These are phyloP conservation scores for Marasmarcha lunaedactyla DNA, from an alignment of 2,888 invertebrate species.

Conservation along the genomic window DNA sequence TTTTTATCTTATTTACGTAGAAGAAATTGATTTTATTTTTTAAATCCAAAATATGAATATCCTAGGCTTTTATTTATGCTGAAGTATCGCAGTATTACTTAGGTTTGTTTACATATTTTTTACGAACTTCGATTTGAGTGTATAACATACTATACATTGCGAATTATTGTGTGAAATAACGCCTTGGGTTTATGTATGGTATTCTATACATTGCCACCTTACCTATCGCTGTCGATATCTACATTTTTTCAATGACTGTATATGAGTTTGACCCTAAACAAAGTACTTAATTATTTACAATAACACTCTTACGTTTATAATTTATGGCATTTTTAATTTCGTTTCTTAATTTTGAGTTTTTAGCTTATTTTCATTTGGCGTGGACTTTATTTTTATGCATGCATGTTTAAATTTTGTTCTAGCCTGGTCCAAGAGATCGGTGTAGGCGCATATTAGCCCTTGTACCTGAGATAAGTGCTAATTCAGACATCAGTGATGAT, in stretches of 20 bases:
- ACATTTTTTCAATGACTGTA: not conserved
- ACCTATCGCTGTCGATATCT: not conserved
- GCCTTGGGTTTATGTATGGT: not conserved
- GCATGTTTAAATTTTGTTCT: not conserved
- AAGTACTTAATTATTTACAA: not conserved
- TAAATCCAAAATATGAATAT: not conserved
- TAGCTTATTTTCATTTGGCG: no score
- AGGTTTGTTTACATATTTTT: not conserved
- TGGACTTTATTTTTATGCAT: not conserved
- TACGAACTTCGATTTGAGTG: not conserved
- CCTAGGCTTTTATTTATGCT: not conserved
- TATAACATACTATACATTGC: not conserved
- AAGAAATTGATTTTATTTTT: not conserved
- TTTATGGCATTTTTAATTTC: not conserved
- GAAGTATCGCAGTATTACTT: not conserved
- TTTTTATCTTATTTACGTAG: not conserved
- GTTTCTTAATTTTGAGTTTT: not conserved
- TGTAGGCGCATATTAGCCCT: not conserved
- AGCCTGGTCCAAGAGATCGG: not conserved
- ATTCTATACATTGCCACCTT: no score
- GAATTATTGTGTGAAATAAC: not conserved
- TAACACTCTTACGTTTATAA: not conserved
- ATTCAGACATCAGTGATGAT: no score
- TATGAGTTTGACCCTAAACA: not conserved
- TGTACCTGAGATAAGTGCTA: no score